These are phyloP conservation scores for Arvicanthis niloticus DNA, from an alignment of 2,113 vertebrate genomes.

Conservation along the genomic window DNA sequence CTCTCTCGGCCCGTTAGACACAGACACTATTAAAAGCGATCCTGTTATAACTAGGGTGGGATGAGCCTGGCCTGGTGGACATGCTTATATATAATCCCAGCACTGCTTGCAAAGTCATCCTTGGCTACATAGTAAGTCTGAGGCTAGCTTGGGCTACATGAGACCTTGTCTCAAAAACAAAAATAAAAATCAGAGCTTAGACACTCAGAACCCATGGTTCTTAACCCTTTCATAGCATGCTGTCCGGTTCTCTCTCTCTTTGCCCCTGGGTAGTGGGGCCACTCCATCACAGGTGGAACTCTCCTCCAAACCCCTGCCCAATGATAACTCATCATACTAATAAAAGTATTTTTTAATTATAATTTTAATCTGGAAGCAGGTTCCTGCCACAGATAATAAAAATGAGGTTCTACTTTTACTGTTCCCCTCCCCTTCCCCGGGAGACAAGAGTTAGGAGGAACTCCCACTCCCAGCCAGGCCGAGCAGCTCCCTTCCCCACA, in stretches of 20 bases:
- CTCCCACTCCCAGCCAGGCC: no score
- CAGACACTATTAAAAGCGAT: neutral
- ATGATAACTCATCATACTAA: slow-evolving; percentile 55
- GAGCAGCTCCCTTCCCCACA: neutral
- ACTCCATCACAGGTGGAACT: no score
- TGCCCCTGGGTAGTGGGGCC: neutral
- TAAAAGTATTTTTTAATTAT: slow-evolving; percentile 84
- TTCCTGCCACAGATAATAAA: slow-evolving; percentile 81
- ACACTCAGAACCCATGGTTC: neutral
- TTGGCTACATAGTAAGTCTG: neutral
- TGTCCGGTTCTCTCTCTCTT: neutral
- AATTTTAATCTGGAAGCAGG: slow-evolving; percentile 83
- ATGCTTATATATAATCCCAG: neutral
- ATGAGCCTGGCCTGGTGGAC: neutral
- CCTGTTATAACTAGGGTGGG: neutral
- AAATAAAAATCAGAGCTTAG: neutral
- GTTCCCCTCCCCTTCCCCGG: slow-evolving; percentile 23
- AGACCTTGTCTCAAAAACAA: neutral
- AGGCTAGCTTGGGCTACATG: neutral
- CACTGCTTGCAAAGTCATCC: neutral
- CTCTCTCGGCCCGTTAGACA: neutral
- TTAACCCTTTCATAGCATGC: neutral
- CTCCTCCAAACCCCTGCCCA: neutral
- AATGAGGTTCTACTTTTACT: slow-evolving; percentile 81
- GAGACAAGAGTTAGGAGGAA: neutral